Evolutionary conservation across 2,797 vertebrate genomes (phyloP), one percentile per base, ranked within the genome.

Genomic region (Falco novaeseelandiae): DNA sequence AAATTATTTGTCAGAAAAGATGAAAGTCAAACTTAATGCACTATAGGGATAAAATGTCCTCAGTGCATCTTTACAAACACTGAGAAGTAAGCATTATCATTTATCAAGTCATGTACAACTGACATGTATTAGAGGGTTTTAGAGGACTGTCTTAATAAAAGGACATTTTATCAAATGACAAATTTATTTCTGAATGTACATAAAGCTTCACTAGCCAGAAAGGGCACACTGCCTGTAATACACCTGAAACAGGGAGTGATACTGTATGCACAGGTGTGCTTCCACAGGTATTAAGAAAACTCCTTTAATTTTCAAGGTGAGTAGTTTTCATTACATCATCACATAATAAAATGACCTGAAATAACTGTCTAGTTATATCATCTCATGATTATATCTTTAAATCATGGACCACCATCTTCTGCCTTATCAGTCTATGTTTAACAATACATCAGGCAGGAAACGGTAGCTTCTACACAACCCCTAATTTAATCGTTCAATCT

Each of bases 1-100:
- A 57, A 82, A 54, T 48, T 61, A 59, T 87, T 87, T 89, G 87
- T 93, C 93, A 95, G 49, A 80, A 78, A 79, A 74, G 46, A 89
- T 76, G 66, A 91, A 18, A 42, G 80, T 88, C 73, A 96, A 81
- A 83, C 32, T 44, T 40, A 72, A 26, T 26, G 42, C 32, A 55
- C 25, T 55, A 9, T 1, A 4, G 2, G 10, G n/a, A 59, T 27
- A 32, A 80, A 81, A 76, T 2, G 1, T 58, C 22, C 23, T 40
- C 46, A n/a, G 12, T 8, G 10, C 8, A 69, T 6, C 16, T 22
- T 83, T 85, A 76, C 48, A 59, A 84, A 83, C 38, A 51, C 20
- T 62, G n/a, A 54, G 55, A 80, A 90, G 17, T 21, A 78, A 74
- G 29, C 44, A 61, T 22, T 22, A 12, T 29, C 34, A 6, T 36